These are phyloP conservation scores for Bungarus multicinctus DNA, from an alignment of 2,113 vertebrate species.

Conservation along the genomic window DNA sequence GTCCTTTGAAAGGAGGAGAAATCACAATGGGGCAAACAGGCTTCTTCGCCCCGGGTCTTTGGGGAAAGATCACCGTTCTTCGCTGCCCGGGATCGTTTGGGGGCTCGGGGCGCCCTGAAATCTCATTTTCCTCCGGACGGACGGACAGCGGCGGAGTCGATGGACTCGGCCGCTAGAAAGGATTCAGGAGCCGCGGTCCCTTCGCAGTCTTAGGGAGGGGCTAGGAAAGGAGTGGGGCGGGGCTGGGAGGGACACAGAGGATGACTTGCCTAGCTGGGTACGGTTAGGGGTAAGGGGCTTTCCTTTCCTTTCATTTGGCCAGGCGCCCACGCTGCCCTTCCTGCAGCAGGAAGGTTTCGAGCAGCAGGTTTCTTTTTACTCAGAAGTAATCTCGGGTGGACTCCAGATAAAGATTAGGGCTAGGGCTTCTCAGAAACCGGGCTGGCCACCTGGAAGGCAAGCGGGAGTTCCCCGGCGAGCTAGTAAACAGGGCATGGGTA, in stretches of 20 bases:
- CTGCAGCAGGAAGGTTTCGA: too few relatives aligned
- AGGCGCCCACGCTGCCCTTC: neutral
- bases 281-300: neutral
- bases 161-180: neutral
- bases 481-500: neutral
- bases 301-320: neutral
- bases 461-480: neutral
- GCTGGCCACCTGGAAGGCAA: neutral
- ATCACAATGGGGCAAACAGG: neutral
- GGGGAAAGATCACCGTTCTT: neutral
- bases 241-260: neutral
- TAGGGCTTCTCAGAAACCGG: neutral
- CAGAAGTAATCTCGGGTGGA: neutral
- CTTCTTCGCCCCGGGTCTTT: neutral
- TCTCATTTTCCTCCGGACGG: neutral
- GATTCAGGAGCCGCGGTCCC: neutral
- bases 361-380: neutral
- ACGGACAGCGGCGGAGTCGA: neutral
- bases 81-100: neutral
- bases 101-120: neutral
- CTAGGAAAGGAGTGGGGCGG: neutral
- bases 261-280: neutral
- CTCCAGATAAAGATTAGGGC: too few relatives aligned
- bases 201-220: neutral
- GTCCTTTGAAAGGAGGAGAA: neutral